These are phyloP conservation scores for Austrolebias charrua DNA, from an alignment of 2,797 vertebrate genomes.

Conservation along the genomic window DNA sequence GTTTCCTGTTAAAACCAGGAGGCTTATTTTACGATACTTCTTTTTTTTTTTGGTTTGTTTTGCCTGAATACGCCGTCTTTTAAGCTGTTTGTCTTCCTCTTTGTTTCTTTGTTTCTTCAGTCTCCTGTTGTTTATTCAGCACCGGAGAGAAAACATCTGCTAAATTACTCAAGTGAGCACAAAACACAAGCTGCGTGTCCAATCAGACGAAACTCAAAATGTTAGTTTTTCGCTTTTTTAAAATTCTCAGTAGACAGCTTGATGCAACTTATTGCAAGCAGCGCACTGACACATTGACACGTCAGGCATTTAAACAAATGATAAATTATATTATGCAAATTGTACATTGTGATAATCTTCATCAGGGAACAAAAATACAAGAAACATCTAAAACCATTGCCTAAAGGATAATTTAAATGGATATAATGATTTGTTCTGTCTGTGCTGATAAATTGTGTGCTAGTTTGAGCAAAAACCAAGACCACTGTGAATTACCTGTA, in stretches of 20 bases:
- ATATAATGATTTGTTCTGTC: too few species aligned
- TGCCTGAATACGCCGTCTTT: background rate
- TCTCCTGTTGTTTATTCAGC: constrained; percentile 15
- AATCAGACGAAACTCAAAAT: constrained; percentile 11
- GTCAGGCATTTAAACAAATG: constrained; percentile 3
- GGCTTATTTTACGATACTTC: constrained; percentile 19
- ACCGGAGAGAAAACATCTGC: constrained; percentile 41
- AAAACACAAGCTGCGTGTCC: constrained; percentile 10
- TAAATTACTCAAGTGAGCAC: constrained; percentile 15
- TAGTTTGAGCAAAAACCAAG: too few species aligned
- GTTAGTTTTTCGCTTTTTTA: background rate
- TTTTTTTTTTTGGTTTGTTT: background rate
- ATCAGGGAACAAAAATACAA: too few species aligned
- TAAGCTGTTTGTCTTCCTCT: constrained; percentile 5
- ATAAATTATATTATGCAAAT: background rate
- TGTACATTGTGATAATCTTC: background rate
- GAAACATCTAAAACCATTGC: too few species aligned
- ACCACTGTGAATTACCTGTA: too few species aligned
- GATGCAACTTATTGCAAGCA: constrained; percentile 1
- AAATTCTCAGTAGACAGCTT: constrained; percentile 13
- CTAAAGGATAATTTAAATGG: too few species aligned
- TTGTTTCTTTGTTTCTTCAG: background rate
- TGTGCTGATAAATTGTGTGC: too few species aligned
- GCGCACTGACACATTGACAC: background rate
- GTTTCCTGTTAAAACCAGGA: background rate